Conservation (phyloP, 2,797 vertebrate species). For the Falco biarmicus region DNA sequence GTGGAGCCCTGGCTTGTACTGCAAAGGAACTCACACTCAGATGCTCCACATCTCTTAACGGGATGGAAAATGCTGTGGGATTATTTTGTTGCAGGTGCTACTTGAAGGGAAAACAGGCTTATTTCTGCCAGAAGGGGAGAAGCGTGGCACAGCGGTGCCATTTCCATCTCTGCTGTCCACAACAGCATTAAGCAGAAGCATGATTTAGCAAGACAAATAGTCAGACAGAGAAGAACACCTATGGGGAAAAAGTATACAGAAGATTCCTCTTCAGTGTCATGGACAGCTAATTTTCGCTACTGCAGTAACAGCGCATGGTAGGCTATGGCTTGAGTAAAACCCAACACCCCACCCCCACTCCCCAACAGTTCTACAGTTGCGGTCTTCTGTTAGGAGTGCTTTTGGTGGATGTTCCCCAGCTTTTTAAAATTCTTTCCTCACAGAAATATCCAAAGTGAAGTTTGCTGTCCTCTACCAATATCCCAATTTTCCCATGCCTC, state of each 20-base stretch:
- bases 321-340: neutral
- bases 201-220: neutral
- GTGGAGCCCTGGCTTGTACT: neutral
- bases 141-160: rapidly evolving
- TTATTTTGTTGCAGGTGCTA: neutral
- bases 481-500: neutral
- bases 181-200: neutral
- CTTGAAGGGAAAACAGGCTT: neutral
- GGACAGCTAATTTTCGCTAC: neutral
- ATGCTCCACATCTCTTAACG: neutral
- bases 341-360: no score
- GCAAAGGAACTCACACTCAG: neutral
- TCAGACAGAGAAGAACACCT: neutral
- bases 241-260: neutral
- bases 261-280: neutral
- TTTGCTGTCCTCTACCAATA: neutral
- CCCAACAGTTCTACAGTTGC: neutral
- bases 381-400: neutral
- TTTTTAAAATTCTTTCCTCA: neutral
- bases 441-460: neutral
- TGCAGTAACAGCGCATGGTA: neutral
- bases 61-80: neutral
- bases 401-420: neutral
- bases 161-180: neutral
- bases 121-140: neutral